phyloP scores from a whole-genome alignment of 2,797 vertebrate species.

The Pterois miles region DNA sequence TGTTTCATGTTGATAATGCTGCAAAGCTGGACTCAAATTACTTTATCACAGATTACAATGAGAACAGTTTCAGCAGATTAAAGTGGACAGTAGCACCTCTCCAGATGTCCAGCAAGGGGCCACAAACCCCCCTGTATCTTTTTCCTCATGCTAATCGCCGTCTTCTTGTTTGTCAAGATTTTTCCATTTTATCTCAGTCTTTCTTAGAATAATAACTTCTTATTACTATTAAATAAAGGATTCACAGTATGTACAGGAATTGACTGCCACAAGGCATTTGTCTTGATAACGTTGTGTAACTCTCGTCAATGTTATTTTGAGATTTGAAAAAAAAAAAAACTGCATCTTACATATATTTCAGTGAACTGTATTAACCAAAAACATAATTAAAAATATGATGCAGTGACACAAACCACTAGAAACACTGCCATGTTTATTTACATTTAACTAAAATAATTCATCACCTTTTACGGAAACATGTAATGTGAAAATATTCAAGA shows the following conservation, averaged over 20 bases:
- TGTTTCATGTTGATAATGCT: not conserved
- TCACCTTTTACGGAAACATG: slow-evolving; percentile 2
- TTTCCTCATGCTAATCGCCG: not conserved
- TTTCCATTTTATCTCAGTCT: not conserved
- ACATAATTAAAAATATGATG: not conserved
- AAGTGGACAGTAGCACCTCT: not conserved
- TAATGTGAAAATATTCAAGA: not conserved
- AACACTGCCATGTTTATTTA: slow-evolving; percentile 37
- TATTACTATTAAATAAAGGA: not conserved
- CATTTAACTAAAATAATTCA: not conserved
- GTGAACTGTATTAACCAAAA: not conserved
- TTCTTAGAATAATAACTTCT: not conserved
- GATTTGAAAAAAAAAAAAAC: not conserved
- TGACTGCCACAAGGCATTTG: not conserved
- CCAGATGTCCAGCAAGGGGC: not conserved
- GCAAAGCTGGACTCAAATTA: not conserved
- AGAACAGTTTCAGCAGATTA: not conserved
- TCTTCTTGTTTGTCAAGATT: not conserved
- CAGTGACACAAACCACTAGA: not conserved
- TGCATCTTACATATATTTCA: not conserved
- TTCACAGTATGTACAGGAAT: not conserved
- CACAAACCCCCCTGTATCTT: not conserved
- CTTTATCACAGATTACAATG: not conserved
- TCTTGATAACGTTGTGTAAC: not conserved
- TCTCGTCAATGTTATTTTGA: not conserved